Conservation (phyloP, 2,797 vertebrate genomes). For the Paguma larvata region DNA sequence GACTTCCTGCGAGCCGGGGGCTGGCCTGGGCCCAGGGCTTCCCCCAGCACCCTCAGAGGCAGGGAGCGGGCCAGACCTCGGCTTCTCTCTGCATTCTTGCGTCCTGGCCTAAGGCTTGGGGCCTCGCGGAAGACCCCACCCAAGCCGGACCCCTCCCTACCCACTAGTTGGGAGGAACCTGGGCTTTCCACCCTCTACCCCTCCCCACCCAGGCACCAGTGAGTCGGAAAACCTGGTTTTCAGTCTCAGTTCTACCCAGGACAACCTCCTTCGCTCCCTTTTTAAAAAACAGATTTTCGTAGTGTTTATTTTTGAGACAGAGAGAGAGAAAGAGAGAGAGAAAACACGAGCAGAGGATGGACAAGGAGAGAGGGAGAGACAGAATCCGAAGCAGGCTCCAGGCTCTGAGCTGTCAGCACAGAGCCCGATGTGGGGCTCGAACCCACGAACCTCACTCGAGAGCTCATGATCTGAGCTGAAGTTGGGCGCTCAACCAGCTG, state of each 20-base stretch:
- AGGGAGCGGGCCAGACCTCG: background rate
- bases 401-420: no score
- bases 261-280: background rate
- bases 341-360: no score
- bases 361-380: no score
- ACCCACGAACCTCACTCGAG: no score
- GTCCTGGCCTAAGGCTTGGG: background rate
- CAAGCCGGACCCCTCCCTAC: background rate
- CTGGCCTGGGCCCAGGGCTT: background rate
- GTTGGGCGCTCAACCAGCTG: no score
- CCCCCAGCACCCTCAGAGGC: background rate
- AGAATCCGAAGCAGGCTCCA: no score
- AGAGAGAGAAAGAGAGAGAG: no score
- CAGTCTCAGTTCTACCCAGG: background rate
- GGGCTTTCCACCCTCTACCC: background rate
- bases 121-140: background rate
- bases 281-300: no score
- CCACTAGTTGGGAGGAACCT: background rate
- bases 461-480: no score
- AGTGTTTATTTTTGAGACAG: no score
- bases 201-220: background rate
- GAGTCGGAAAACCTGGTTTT: constrained; percentile 6
- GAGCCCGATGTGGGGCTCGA: no score
- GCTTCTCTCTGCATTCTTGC: background rate
- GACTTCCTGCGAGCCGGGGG: background rate